Evolutionary conservation across 2,888 invertebrate genomes (phyloP).

Genomic region (Eupithecia insigniata): DNA sequence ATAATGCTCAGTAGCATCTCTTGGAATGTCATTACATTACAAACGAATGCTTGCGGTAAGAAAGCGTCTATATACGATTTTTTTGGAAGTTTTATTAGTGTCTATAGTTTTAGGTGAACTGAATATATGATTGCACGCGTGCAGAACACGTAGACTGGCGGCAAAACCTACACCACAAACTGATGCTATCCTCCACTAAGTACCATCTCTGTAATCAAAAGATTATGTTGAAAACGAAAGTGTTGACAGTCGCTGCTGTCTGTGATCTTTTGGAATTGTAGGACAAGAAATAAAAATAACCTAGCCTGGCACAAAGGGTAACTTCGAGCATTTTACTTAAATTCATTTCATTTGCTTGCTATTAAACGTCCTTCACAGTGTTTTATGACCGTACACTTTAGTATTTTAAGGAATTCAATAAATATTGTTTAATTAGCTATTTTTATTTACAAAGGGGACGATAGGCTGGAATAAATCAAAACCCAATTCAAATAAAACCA

Average conservation of each 20-base stretch:
- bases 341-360: not conserved
- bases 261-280: not conserved
- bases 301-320: not conserved
- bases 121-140: not conserved
- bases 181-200: not conserved
- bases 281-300: not conserved
- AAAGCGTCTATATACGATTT: not conserved
- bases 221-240: not conserved
- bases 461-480: conserved; percentile 62
- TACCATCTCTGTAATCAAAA: not conserved
- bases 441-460: conserved; percentile 21
- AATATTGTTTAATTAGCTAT: conserved; percentile 36
- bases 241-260: not conserved
- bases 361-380: conserved; percentile 11
- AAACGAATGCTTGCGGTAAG: not conserved
- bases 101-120: not conserved
- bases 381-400: conserved; percentile 10
- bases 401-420: conserved; percentile 27
- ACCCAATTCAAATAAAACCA: conserved; percentile 67
- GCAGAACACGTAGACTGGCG: not conserved
- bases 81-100: not conserved
- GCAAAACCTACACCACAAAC: not conserved
- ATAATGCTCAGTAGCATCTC: not conserved
- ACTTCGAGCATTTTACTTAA: not conserved
- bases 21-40: not conserved